These are phyloP conservation scores for Alca torda DNA, from an alignment of 2,797 vertebrate genomes.

Conservation along the genomic window DNA sequence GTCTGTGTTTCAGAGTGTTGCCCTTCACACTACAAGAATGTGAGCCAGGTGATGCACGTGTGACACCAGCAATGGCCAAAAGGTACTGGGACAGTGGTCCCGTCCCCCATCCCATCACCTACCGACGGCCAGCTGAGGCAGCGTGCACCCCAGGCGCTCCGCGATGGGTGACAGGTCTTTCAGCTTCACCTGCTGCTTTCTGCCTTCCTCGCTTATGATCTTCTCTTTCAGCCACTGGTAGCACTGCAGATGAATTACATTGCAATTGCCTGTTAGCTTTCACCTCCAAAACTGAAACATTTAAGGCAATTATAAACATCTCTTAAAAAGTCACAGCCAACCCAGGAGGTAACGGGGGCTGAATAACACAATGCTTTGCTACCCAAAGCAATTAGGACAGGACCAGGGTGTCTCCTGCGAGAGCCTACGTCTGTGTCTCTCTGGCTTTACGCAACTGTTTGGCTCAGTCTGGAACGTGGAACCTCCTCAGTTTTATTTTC, in stretches of 20 bases:
- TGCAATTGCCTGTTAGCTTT: background rate
- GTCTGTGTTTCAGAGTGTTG: no score
- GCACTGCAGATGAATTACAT: slow-evolving; percentile 78
- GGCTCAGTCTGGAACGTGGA: background rate
- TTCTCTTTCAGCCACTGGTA: slow-evolving; percentile 99
- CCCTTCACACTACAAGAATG: rapidly evolving
- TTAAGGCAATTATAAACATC: background rate
- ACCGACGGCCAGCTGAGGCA: slow-evolving; percentile 97
- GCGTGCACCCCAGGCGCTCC: slow-evolving; percentile 92
- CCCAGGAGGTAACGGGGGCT: rapidly evolving
- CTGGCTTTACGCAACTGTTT: background rate
- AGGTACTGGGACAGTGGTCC: rapidly evolving
- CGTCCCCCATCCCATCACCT: background rate
- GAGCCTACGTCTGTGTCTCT: background rate
- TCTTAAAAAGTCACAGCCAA: background rate
- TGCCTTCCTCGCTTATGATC: slow-evolving; percentile 94
- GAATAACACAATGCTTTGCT: no score
- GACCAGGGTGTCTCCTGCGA: background rate
- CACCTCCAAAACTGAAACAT: rapidly evolving
- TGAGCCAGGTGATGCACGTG: rapidly evolving
- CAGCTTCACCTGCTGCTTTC: slow-evolving; percentile 93
- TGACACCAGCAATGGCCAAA: background rate
- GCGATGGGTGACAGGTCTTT: slow-evolving; percentile 93
- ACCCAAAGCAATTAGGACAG: background rate
- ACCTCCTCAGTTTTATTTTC: background rate